Conservation (phyloP, 1,140 invertebrate species). For the Drosophila lowei region DNA sequence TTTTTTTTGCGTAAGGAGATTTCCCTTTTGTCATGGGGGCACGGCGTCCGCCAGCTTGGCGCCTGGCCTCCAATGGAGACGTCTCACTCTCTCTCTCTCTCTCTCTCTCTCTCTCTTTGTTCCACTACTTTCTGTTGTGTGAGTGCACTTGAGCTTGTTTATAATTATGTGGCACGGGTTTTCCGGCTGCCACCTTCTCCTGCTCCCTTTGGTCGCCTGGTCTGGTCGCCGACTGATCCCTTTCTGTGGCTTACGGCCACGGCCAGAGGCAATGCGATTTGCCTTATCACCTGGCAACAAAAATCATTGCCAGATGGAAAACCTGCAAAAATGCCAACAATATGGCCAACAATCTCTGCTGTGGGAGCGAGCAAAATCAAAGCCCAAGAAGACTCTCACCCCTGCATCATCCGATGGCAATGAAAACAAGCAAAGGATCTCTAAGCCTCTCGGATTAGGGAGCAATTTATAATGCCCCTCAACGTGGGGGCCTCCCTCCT, state of each 20-base stretch:
- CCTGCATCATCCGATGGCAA: slow-evolving; percentile 10
- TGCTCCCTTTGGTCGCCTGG: background rate
- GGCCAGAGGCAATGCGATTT: slow-evolving; percentile 25
- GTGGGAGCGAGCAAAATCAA: slow-evolving; percentile 32
- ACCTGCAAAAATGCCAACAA: slow-evolving; percentile 14
- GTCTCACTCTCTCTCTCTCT: background rate
- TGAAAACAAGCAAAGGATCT: slow-evolving; percentile 31
- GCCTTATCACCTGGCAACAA: slow-evolving; percentile 52
- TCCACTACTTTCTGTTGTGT: slow-evolving; percentile 13
- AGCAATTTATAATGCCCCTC: slow-evolving; percentile 51
- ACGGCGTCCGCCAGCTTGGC: slow-evolving; percentile 69
- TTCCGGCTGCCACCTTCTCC: background rate
- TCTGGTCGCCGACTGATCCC: slow-evolving; percentile 13
- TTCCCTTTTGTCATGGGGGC: background rate
- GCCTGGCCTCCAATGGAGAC: slow-evolving; percentile 43
- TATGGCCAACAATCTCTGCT: slow-evolving; percentile 33
- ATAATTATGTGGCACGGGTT: slow-evolving; percentile 44
- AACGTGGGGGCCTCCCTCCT: slow-evolving; percentile 12
- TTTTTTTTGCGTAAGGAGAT: slow-evolving; percentile 2
- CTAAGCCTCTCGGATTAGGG: slow-evolving; percentile 31
- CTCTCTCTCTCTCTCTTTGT: background rate
- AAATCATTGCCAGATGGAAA: background rate
- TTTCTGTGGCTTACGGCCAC: slow-evolving; percentile 27
- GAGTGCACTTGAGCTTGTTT: slow-evolving; percentile 41
- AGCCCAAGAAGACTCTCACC: slow-evolving; percentile 25